Conservation (phyloP, 2,797 vertebrate genomes). For the Synanceia verrucosa region DNA sequence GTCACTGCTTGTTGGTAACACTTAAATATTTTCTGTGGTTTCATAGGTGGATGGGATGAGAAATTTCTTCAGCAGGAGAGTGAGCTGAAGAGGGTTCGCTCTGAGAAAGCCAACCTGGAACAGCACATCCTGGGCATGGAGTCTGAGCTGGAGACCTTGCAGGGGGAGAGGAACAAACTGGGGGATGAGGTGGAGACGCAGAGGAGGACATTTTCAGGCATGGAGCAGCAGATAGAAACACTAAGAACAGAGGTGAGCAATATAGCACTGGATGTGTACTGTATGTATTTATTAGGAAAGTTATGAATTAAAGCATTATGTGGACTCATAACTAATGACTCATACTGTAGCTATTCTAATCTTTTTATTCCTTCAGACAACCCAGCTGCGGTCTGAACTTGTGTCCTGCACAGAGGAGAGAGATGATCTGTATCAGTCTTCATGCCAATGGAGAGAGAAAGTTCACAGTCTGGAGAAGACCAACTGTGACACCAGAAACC, state of each 20-base stretch:
- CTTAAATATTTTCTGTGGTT: not conserved
- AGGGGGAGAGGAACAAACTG: conserved; percentile 77
- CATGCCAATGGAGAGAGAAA: conserved; percentile 79
- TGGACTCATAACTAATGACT: not conserved
- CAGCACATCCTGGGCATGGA: conserved; percentile 81
- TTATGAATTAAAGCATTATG: not conserved
- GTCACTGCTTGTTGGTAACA: not conserved
- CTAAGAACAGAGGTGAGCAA: conserved; percentile 75
- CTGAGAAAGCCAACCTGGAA: conserved; percentile 84
- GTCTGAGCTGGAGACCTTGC: conserved; percentile 80
- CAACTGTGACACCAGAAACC: conserved; percentile 73
- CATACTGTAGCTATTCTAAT: not conserved
- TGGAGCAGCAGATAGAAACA: conserved; percentile 82
- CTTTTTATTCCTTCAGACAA: conserved; percentile 58
- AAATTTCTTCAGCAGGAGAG: conserved; percentile 84
- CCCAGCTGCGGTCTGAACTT: conserved; percentile 80
- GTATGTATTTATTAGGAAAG: not conserved
- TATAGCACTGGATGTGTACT: not conserved
- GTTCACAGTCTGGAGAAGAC: conserved; percentile 79
- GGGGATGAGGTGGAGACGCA: conserved; percentile 79
- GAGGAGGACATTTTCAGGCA: conserved; percentile 71
- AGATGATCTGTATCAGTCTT: conserved; percentile 77
- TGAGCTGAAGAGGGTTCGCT: conserved; percentile 78
- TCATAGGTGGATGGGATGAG: conserved; percentile 78
- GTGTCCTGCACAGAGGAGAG: conserved; percentile 82